These are phyloP conservation scores for Lycia hirtaria DNA, from an alignment of 2,888 invertebrate species.

Conservation along the genomic window DNA sequence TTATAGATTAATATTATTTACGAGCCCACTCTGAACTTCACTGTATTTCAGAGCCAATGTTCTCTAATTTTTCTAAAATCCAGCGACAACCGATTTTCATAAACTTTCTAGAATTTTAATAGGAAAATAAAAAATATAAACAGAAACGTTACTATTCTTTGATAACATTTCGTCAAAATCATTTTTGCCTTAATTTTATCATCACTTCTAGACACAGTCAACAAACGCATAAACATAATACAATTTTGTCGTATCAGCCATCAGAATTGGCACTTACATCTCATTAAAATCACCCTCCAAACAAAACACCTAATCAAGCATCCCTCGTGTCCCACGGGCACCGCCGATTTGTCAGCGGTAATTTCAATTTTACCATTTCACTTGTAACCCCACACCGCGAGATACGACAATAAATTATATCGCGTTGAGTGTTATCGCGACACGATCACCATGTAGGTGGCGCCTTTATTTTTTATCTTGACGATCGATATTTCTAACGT, in stretches of 20 bases:
- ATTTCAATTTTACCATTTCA: slow-evolving; percentile 53
- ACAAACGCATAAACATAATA: neutral
- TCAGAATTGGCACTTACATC: slow-evolving; percentile 16
- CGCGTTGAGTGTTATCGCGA: slow-evolving; percentile 38
- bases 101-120: too few relatives aligned
- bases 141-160: neutral
- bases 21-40: too few relatives aligned
- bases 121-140: neutral
- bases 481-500: neutral
- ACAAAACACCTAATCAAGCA: slow-evolving; percentile 32
- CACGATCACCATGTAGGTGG: slow-evolving; percentile 38
- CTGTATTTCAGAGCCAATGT: too few relatives aligned
- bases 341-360: slow-evolving; percentile 54
- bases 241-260: neutral
- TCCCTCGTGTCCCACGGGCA: slow-evolving; percentile 38
- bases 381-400: slow-evolving; percentile 60
- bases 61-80: too few relatives aligned
- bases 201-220: too few relatives aligned
- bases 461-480: slow-evolving; percentile 25
- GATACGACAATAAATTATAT: slow-evolving; percentile 57
- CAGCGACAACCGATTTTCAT: too few relatives aligned
- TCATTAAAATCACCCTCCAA: slow-evolving; percentile 31
- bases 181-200: too few relatives aligned
- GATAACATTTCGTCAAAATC: too few relatives aligned
- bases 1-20: too few relatives aligned